These are phyloP conservation scores for Plusia festucae DNA, from an alignment of 2,888 invertebrate genomes.

Conservation along the genomic window DNA sequence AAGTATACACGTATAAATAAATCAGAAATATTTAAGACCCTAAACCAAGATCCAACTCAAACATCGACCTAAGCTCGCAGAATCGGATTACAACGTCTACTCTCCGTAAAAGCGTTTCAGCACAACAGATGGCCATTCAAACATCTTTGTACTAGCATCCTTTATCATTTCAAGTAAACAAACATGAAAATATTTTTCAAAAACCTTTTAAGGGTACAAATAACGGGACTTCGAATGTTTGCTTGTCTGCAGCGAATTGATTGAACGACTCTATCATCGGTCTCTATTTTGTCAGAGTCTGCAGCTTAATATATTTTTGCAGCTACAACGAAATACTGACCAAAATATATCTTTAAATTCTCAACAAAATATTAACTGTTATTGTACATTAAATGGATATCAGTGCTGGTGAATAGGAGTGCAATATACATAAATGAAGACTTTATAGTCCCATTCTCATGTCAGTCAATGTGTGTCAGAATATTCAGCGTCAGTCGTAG, in stretches of 20 bases:
- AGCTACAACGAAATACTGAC: neutral
- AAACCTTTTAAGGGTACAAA: constrained; percentile 1
- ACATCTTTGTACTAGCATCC: neutral
- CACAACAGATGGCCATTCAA: neutral
- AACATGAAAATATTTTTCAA: constrained; percentile 3
- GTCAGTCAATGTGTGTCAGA: neutral
- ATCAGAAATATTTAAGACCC: neutral
- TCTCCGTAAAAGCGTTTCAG: neutral
- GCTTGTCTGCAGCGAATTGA: neutral
- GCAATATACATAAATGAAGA: too few species aligned
- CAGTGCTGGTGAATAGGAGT: neutral
- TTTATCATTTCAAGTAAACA: neutral
- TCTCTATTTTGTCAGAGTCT: neutral
- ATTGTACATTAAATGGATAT: neutral
- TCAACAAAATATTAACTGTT: neutral
- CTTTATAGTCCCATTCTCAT: neutral
- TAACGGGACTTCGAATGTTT: neutral
- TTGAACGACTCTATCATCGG: neutral
- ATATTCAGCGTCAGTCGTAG: too few species aligned
- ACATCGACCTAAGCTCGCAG: neutral
- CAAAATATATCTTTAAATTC: neutral
- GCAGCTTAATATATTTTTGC: neutral
- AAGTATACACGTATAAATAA: neutral
- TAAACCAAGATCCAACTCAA: neutral
- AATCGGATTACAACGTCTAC: neutral